phyloP scores from a whole-genome alignment of 2,797 vertebrate genomes.

The Onychomys leucogaster region DNA sequence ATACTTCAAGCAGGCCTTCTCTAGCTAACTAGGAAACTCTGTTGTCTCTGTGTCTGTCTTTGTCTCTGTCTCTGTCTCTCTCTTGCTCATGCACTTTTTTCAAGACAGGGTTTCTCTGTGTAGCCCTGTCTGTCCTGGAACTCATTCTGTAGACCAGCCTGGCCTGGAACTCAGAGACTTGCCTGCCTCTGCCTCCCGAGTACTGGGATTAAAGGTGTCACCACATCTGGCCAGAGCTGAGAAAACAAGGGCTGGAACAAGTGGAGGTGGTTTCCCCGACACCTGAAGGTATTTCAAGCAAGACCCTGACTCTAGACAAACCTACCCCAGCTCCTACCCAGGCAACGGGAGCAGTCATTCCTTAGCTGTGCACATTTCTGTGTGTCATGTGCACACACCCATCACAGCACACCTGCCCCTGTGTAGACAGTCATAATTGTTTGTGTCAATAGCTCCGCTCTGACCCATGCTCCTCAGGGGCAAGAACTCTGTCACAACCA shows the following conservation, averaged over 20 bases:
- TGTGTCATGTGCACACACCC: rapidly evolving
- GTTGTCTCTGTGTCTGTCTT: not conserved
- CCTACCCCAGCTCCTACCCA: not conserved
- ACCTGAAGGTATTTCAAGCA: not conserved
- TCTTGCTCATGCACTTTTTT: not conserved
- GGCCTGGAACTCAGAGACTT: not conserved
- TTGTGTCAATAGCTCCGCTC: not conserved
- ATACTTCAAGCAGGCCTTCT: not conserved
- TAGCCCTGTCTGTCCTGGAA: not conserved
- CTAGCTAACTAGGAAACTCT: not conserved
- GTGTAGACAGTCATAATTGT: not conserved
- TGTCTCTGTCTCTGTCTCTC: not conserved
- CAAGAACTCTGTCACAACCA: not conserved
- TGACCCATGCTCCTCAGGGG: not conserved
- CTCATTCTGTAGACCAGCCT: not conserved
- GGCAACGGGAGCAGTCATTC: not conserved
- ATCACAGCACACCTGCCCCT: rapidly evolving
- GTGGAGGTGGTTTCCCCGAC: no score
- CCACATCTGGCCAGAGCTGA: no score
- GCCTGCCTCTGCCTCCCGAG: not conserved
- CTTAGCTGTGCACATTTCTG: not conserved
- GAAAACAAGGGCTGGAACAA: not conserved
- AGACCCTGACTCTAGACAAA: not conserved
- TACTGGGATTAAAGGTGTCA: not conserved
- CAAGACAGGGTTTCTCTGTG: not conserved